A percentile compares a stretch with the other conserved stretches of the same genome.
Conservation (phyloP, 2,888 invertebrate species). For the Leucoma salicis region DNA sequence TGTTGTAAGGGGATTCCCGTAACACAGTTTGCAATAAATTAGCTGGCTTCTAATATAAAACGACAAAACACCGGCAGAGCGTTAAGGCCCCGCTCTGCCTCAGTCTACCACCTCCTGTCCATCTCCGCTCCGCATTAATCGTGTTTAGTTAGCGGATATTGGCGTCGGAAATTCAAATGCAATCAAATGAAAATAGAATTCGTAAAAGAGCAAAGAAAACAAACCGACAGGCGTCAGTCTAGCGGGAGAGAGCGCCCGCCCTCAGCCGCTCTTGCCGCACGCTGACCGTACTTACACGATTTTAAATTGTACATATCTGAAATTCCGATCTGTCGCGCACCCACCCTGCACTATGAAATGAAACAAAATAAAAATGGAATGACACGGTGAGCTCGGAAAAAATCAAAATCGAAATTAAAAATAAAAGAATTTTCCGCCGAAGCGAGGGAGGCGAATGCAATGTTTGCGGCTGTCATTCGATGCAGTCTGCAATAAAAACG, state of each 20-base stretch:
- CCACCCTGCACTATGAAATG: conserved; percentile 81
- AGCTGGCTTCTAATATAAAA: conserved; percentile 80
- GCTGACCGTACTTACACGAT: conserved; percentile 82
- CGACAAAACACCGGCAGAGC: conserved; percentile 73
- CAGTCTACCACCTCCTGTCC: conserved; percentile 69
- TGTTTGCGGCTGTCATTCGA: conserved; percentile 80
- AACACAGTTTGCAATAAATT: conserved; percentile 80
- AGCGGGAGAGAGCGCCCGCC: conserved; percentile 59
- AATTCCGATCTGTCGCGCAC: conserved; percentile 82
- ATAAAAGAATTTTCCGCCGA: conserved; percentile 71
- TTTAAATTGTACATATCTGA: conserved; percentile 83
- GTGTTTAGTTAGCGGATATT: conserved; percentile 83
- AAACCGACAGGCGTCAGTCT: conserved; percentile 81
- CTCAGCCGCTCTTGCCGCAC: conserved; percentile 48
- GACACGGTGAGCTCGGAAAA: conserved; percentile 74
- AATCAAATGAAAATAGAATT: conserved; percentile 83
- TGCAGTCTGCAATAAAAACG: conserved; percentile 79
- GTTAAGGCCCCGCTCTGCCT: conserved; percentile 49
- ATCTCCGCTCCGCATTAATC: conserved; percentile 80
- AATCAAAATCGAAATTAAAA: conserved; percentile 82
- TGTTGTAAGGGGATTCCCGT: conserved; percentile 64
- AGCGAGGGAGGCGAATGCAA: conserved; percentile 73
- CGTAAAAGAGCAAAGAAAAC: conserved; percentile 80
- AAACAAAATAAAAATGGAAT: conserved; percentile 80
- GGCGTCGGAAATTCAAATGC: conserved; percentile 82